Base-by-base conservation (phyloP, 2,113 vertebrate species). In the Neolamprologus longior region DNA sequence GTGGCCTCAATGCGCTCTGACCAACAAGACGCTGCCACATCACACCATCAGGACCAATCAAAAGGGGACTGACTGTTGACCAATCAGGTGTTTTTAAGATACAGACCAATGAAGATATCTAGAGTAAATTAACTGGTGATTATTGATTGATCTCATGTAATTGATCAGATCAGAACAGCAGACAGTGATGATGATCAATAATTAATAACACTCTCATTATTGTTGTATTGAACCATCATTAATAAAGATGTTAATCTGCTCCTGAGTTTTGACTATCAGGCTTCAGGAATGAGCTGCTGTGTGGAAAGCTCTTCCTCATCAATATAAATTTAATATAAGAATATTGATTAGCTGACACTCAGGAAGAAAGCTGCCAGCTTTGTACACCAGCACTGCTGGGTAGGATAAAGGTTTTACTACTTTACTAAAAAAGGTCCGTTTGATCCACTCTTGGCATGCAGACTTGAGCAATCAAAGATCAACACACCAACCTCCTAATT, bases 1-100 rank as follows among this genome's bases (percentile, higher is more conserved):
- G 47, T 0, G 94, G 95, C 15, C 94, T 95, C 6, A 94, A 94
- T 7, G 90, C 91, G 1, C 93, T 95, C 52, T 95, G 87, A 94
- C 76, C 89, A 85, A 83, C 85, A 61, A 73, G 19, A 76, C 0
- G 4, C 14, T 15, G 14, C 28, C 4, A 14, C 80, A 37, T 86
- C 52, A 50, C 21, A 61, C 24, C 10, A 11, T 40, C 24, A 82
- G 57, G 31, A 24, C 19, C 45, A 53, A 5, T 50, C 13, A 57
- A 1, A 21, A 19, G 6, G 17, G 66, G 45, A 35, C 14, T 45
- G 21, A 63, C 53, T 42, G 4, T 83, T 4, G 14, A 54, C 54
- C 87, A 84, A 89, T 61, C 58, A 55, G 28, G 8, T 3, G 24
- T 73, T 73, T 73, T 73, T 17, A 45, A 73, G 40, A 47, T 7